A percentile compares a stretch with the other conserved stretches of the same genome.
These are phyloP conservation scores for Lepidotrigona ventralis DNA, from an alignment of 1,140 invertebrate genomes.

Conservation along the genomic window DNA sequence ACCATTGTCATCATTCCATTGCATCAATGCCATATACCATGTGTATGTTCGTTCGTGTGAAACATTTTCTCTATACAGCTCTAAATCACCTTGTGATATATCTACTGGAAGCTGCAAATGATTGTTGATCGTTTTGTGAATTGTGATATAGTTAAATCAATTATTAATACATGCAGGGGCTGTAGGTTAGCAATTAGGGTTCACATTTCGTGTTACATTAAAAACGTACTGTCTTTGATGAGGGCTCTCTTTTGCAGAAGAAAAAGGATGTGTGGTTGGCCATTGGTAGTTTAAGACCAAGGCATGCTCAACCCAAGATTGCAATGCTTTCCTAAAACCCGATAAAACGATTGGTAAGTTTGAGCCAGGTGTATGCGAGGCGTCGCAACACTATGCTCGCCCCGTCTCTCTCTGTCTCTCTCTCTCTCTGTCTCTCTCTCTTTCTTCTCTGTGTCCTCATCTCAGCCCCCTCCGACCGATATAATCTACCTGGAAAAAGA, in stretches of 20 bases:
- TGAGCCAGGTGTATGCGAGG: constrained; percentile 73
- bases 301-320: constrained; percentile 80
- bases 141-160: constrained; percentile 46
- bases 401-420: constrained; percentile 61
- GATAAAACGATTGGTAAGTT: constrained; percentile 79
- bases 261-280: constrained; percentile 80
- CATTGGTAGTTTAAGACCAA: constrained; percentile 80
- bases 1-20: constrained; percentile 22
- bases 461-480: constrained; percentile 58
- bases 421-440: constrained; percentile 29
- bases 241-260: constrained; percentile 80
- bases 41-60: constrained; percentile 8
- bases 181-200: constrained; percentile 65
- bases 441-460: constrained; percentile 49
- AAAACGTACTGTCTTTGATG: constrained; percentile 79
- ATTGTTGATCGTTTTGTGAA: constrained; percentile 48
- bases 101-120: constrained; percentile 24
- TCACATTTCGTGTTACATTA: constrained; percentile 75
- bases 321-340: constrained; percentile 80
- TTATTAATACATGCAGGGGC: constrained; percentile 48
- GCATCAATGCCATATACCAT: constrained; percentile 4
- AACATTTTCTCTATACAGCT: constrained; percentile 57
- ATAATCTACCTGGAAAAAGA: constrained; percentile 58
- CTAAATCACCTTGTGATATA: constrained; percentile 28
- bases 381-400: constrained; percentile 70